Conservation (phyloP, 1,140 invertebrate species). For the Thalassaphorura encarpata region DNA sequence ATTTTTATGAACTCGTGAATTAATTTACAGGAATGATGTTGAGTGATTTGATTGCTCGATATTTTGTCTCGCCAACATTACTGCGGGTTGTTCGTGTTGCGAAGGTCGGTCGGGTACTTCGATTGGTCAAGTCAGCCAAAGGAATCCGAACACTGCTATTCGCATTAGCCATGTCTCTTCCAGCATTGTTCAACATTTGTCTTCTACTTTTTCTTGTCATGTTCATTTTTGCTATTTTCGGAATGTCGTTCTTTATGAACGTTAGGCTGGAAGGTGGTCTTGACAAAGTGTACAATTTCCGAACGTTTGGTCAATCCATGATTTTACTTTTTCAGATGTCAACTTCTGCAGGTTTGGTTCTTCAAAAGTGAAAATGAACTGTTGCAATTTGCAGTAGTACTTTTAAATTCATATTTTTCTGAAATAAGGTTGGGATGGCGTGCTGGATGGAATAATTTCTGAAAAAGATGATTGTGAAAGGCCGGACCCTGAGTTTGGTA, state of each 20-base stretch:
- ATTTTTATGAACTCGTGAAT: neutral
- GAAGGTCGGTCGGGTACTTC: conserved; percentile 91
- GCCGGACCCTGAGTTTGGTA: conserved; percentile 73
- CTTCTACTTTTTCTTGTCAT: conserved; percentile 94
- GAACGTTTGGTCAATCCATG: conserved; percentile 97
- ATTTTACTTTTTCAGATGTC: conserved; percentile 82
- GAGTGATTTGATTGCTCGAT: conserved; percentile 92
- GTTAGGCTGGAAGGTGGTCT: conserved; percentile 79
- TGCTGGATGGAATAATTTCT: conserved; percentile 91
- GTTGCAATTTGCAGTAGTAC: too few relatives aligned
- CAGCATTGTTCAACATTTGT: conserved; percentile 97
- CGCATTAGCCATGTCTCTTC: conserved; percentile 94
- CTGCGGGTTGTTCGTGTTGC: conserved; percentile 94
- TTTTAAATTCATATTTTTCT: neutral
- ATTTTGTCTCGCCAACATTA: conserved; percentile 94
- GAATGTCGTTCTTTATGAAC: conserved; percentile 99
- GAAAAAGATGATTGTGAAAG: conserved; percentile 74
- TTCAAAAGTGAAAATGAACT: neutral
- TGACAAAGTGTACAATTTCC: conserved; percentile 96
- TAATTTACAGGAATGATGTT: conserved; percentile 69
- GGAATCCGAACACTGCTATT: conserved; percentile 94
- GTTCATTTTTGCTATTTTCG: conserved; percentile 95
- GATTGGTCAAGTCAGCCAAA: conserved; percentile 94
- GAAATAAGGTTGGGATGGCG: conserved; percentile 87
- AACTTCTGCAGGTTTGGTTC: conserved; percentile 26